These are phyloP conservation scores for Alviniconcha marisindica DNA, from an alignment of 1,140 invertebrate species.

Conservation along the genomic window DNA sequence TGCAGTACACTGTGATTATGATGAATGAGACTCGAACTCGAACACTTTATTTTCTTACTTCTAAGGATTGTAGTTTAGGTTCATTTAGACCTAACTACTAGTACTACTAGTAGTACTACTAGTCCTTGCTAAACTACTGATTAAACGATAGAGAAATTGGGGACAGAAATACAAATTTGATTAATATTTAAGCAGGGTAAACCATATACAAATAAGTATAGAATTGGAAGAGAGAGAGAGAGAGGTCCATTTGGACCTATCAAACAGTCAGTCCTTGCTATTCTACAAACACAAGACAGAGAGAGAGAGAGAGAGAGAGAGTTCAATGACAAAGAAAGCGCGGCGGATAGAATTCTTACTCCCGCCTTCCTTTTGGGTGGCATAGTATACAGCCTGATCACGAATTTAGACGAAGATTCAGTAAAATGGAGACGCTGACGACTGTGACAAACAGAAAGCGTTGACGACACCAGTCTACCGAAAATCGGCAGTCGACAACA, in stretches of 20 bases:
- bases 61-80: no score
- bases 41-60: no score
- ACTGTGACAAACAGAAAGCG: not conserved
- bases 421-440: not conserved
- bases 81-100: no score
- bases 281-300: not conserved
- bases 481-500: not conserved
- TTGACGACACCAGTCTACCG: not conserved
- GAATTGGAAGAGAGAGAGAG: not conserved
- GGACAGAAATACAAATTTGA: no score
- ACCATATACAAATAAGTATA: not conserved
- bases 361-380: slow-evolving; percentile 45
- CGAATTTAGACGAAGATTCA: not conserved
- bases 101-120: no score
- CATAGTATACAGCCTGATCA: slow-evolving; percentile 28
- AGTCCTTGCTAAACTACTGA: no score
- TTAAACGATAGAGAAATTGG: no score
- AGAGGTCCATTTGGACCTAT: not conserved
- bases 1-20: no score
- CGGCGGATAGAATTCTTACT: not conserved
- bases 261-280: no score
- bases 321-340: no score
- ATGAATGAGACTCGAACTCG: no score
- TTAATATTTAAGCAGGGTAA: no score
- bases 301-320: not conserved